Conservation (phyloP, 2,888 invertebrate species). For the Drosophila vallismaia region DNA sequence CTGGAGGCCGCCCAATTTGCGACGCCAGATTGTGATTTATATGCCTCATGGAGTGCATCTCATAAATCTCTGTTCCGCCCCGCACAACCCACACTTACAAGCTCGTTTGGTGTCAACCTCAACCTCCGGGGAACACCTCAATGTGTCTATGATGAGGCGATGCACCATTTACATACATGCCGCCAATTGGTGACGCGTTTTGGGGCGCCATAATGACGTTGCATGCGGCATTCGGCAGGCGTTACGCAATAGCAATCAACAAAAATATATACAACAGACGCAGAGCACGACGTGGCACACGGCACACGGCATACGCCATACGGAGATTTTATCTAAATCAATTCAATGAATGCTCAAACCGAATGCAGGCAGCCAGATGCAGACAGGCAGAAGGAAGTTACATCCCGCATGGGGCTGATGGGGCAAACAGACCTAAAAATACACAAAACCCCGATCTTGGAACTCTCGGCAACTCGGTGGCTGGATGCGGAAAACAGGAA, state of each 20-base stretch:
- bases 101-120: slow-evolving; percentile 41
- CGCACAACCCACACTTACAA: slow-evolving; percentile 27
- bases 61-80: slow-evolving; percentile 32
- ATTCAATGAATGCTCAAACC: slow-evolving; percentile 65
- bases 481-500: slow-evolving; percentile 10
- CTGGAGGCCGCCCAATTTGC: slow-evolving; percentile 3
- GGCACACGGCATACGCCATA: slow-evolving; percentile 39
- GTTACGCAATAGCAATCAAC: slow-evolving; percentile 37
- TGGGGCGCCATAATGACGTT: slow-evolving; percentile 37
- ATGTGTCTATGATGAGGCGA: slow-evolving; percentile 39
- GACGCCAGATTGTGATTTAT: slow-evolving; percentile 45
- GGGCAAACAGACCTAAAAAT: slow-evolving; percentile 57
- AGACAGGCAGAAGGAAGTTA: slow-evolving; percentile 35
- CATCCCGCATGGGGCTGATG: slow-evolving; percentile 57
- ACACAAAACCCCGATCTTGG: slow-evolving; percentile 34
- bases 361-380: slow-evolving; percentile 51
- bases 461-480: slow-evolving; percentile 7
- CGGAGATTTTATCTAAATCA: slow-evolving; percentile 72
- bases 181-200: slow-evolving; percentile 31
- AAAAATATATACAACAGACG: slow-evolving; percentile 40
- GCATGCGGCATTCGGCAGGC: slow-evolving; percentile 32
- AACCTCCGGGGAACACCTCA: slow-evolving; percentile 33
- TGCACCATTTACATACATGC: slow-evolving; percentile 38
- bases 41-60: slow-evolving; percentile 31
- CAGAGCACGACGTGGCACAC: slow-evolving; percentile 27